Evolutionary conservation across 2,113 vertebrate genomes (phyloP), one percentile per base, ranked within the genome.

Genomic region (Microcebus lehilahytsara): DNA sequence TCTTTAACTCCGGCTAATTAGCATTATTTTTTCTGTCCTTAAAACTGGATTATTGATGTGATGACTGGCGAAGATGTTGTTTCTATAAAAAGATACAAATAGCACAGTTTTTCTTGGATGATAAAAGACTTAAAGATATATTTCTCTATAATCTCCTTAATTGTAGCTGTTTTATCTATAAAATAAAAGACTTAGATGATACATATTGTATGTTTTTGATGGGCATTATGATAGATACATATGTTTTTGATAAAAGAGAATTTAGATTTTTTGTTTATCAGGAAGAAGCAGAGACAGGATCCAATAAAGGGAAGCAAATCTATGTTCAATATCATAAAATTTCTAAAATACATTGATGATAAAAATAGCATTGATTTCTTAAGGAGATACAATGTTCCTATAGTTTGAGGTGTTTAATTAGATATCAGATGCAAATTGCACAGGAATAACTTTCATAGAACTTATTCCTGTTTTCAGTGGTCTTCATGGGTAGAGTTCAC

Each of bases 1-100:
- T 75, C 60, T 77, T 42, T 77, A 93, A 96, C 51, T 40, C 14
- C 60, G 92, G 53, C 14, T 84, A 80, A 88, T 90, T 92, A 87
- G 40, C 34, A 97, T 13, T 10, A 2, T n/a, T 40, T 71, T 67
- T 94, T 37, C 53, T 96, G 25, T 69, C 71, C 95, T 9, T 58
- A 84, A 95, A 90, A 74, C 14, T 71, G 22, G 30, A 49, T 78
- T 83, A 89, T 79, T 71, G 58, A 79, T 87, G 30, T 37, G 58
- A 69, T 53, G 60, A 84, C 16, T 92, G 11, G 75, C 77, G 34
- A 90, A 75, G 23, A 71, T 32, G 95, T 49, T 92, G 40, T 37
- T 74, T n/a, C 8, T 51, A 58, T 7, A 69, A 87, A 25, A 51
- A 89, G 78, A 40, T 71, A 85, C 64, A 75, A 49, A 85, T 81